These are phyloP conservation scores for Drosophila rhopaloa DNA, from an alignment of 1,140 invertebrate genomes.

Conservation along the genomic window DNA sequence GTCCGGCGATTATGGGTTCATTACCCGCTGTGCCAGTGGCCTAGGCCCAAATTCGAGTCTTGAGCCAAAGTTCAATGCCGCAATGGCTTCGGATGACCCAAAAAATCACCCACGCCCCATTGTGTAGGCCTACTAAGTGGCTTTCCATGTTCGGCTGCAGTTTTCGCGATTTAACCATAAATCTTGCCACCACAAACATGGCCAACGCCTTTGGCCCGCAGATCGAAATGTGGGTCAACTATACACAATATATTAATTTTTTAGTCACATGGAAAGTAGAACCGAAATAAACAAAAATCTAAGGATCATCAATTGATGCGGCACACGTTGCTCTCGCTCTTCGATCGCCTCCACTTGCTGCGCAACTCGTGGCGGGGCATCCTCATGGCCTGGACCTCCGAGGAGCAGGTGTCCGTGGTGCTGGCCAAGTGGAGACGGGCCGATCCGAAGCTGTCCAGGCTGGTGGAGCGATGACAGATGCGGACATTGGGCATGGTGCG, in stretches of 20 bases:
- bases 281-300: neutral
- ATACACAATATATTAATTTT: constrained; percentile 17
- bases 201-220: constrained; percentile 23
- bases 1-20: constrained; percentile 70
- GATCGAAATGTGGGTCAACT: constrained; percentile 41
- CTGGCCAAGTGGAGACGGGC: constrained; percentile 13
- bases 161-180: constrained; percentile 59
- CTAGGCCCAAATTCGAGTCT: constrained; percentile 23
- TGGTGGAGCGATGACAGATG: constrained; percentile 6
- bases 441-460: constrained; percentile 5
- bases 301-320: constrained; percentile 30
- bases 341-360: neutral
- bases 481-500: neutral
- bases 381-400: constrained; percentile 1
- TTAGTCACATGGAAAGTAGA: neutral
- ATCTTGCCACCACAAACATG: constrained; percentile 54
- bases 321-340: constrained; percentile 29
- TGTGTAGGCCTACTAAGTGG: constrained; percentile 64
- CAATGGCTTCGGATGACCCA: constrained; percentile 47
- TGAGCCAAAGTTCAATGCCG: constrained; percentile 37
- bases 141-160: constrained; percentile 78
- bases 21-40: constrained; percentile 66
- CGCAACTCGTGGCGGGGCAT: neutral
- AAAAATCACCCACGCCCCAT: constrained; percentile 16
- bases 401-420: constrained; percentile 19